Evolutionary conservation across 1,140 invertebrate genomes (phyloP).

Genomic region (Diprion similis): DNA sequence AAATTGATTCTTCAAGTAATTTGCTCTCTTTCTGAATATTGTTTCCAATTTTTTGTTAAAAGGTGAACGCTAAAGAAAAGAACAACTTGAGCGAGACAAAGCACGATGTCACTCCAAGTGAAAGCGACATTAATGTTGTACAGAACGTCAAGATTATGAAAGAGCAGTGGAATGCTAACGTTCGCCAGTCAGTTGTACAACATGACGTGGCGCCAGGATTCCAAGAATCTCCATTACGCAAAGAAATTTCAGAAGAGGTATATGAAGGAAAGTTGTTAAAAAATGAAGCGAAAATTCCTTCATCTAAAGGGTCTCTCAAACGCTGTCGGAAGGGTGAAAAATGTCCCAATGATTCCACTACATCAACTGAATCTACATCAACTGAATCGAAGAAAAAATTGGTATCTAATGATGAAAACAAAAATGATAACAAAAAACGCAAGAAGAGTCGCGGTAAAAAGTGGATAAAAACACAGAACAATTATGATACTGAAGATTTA

Average conservation of each 20-base stretch:
- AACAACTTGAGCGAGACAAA: neutral
- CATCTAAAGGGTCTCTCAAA: constrained; percentile 16
- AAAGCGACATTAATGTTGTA: neutral
- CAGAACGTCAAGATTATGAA: neutral
- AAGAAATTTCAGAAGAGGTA: neutral
- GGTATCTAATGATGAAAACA: constrained; percentile 5
- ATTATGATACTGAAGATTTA: neutral
- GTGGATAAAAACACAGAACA: constrained; percentile 17
- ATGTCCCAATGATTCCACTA: constrained; percentile 12
- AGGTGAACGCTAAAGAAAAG: neutral
- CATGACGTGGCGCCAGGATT: neutral
- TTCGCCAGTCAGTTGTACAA: neutral
- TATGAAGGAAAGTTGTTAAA: constrained; percentile 13
- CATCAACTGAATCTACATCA: constrained; percentile 12
- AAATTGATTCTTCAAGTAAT: neutral
- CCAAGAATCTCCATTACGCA: too few species aligned
- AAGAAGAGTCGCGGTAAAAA: constrained; percentile 13
- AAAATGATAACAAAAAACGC: constrained; percentile 4
- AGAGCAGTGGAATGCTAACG: neutral
- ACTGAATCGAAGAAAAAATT: constrained; percentile 3
- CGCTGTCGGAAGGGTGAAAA: constrained; percentile 15
- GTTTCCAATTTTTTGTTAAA: neutral
- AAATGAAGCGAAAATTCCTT: constrained; percentile 11
- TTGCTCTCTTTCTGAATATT: neutral
- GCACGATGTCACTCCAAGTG: neutral